Conservation (phyloP, 2,113 vertebrate genomes). For the Cheilinus undulatus region DNA sequence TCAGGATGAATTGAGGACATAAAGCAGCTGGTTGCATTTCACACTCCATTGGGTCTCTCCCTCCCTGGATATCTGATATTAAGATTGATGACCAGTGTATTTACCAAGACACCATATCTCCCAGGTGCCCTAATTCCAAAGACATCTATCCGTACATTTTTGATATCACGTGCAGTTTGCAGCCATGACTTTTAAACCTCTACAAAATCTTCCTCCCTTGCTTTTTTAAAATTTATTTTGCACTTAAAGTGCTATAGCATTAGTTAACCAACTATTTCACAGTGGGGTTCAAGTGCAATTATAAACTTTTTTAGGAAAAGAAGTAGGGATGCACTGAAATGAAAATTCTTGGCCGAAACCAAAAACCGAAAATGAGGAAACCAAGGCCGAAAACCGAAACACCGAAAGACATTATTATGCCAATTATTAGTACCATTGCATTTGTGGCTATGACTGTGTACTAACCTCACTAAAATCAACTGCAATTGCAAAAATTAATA, state of each 20-base stretch:
- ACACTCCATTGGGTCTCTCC: not conserved
- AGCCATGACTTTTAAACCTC: conserved; percentile 19
- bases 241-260: not conserved
- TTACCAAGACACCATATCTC: conserved; percentile 44
- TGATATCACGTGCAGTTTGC: not conserved
- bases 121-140: conserved; percentile 13
- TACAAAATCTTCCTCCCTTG: not conserved
- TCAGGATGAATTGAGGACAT: conserved; percentile 26
- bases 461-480: too few relatives aligned
- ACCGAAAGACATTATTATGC: too few relatives aligned
- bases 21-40: conserved; percentile 31
- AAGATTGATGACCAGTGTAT: conserved; percentile 51
- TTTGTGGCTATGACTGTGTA: too few relatives aligned
- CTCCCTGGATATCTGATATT: conserved; percentile 37
- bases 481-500: too few relatives aligned
- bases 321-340: conserved; percentile 57
- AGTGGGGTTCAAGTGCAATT: conserved; percentile 4
- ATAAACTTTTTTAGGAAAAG: conserved; percentile 24
- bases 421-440: too few relatives aligned
- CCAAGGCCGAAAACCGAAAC: too few relatives aligned
- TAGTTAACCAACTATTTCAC: not conserved
- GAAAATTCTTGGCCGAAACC: too few relatives aligned
- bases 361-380: too few relatives aligned
- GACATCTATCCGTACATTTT: conserved; percentile 51
- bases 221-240: not conserved